Conservation (phyloP, 92 coral and sea anemone species). For the Epizoanthus scotinus region DNA sequence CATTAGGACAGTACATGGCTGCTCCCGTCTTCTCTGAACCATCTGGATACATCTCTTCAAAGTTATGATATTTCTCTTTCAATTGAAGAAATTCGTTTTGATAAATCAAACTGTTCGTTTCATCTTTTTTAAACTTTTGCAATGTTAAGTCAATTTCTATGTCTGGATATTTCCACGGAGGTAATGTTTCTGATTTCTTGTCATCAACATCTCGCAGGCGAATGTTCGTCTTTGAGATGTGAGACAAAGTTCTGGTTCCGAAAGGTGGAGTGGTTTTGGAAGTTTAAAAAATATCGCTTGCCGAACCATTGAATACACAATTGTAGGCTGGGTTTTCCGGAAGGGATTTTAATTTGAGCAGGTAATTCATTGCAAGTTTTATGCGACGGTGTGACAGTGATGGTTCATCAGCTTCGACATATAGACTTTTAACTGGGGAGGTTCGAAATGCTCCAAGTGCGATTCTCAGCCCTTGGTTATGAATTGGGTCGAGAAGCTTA, state of each 20-base stretch:
- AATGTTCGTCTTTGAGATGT: background rate
- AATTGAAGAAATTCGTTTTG: background rate
- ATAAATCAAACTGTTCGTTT: constrained; percentile 11
- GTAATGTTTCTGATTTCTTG: background rate
- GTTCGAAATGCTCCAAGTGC: constrained; percentile 27
- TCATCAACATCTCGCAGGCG: constrained; percentile 1
- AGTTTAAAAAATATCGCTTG: constrained; percentile 8
- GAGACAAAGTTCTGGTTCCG: background rate
- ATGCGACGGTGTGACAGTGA: too few relatives aligned
- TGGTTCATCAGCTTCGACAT: constrained; percentile 3
- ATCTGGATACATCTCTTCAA: background rate
- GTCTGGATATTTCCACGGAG: constrained; percentile 30
- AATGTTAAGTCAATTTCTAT: background rate
- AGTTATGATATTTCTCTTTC: constrained; percentile 14
- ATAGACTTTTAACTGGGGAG: constrained; percentile 19
- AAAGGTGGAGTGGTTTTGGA: background rate
- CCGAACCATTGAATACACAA: constrained; percentile 1
- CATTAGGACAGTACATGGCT: constrained; percentile 7
- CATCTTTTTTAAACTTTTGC: constrained; percentile 13
- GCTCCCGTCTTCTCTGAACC: constrained; percentile 1
- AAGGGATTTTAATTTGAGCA: background rate
- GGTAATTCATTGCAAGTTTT: constrained; percentile 20
- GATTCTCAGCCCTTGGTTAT: background rate
- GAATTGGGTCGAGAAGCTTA: constrained; percentile 19
- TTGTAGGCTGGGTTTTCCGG: constrained; percentile 20